Conservation (phyloP, 2,888 invertebrate genomes). For the Syritta pipiens region DNA sequence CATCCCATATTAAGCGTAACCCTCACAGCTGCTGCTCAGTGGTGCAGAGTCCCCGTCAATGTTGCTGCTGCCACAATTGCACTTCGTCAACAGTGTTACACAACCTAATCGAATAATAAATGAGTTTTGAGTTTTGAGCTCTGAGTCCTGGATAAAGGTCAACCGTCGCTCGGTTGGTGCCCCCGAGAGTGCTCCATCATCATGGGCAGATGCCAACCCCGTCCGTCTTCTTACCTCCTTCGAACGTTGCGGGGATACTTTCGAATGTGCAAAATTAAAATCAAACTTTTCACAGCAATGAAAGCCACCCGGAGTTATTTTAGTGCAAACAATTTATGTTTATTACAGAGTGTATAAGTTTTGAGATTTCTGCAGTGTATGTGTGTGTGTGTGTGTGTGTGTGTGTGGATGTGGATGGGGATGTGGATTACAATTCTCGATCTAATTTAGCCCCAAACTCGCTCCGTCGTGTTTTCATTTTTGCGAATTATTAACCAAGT, state of each 20-base stretch:
- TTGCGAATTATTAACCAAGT: slow-evolving; percentile 49
- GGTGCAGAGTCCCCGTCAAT: neutral
- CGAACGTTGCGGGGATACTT: neutral
- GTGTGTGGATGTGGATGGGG: slow-evolving; percentile 28
- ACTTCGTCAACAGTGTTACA: slow-evolving; percentile 20
- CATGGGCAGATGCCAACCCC: neutral
- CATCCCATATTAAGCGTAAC: slow-evolving; percentile 9
- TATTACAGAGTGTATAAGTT: slow-evolving; percentile 50
- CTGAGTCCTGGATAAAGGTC: neutral
- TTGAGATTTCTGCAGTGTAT: slow-evolving; percentile 33
- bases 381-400: slow-evolving; percentile 3
- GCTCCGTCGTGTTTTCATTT: slow-evolving; percentile 34
- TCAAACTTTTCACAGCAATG: slow-evolving; percentile 58
- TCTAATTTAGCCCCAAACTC: slow-evolving; percentile 29
- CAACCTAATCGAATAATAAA: slow-evolving; percentile 45
- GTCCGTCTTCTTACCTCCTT: neutral
- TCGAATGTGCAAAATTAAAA: slow-evolving; percentile 50
- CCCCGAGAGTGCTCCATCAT: neutral
- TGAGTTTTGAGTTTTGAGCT: slow-evolving; percentile 18
- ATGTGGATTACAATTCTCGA: slow-evolving; percentile 40
- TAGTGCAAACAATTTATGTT: slow-evolving; percentile 60
- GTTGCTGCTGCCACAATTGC: slow-evolving; percentile 11
- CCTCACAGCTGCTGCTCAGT: slow-evolving; percentile 1
- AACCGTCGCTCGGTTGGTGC: neutral
- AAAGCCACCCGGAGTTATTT: slow-evolving; percentile 61